A percentile compares a stretch with the other conserved stretches of the same genome.
Conservation (phyloP, 2,888 invertebrate genomes). For the Strigamia transsilvanica region DNA sequence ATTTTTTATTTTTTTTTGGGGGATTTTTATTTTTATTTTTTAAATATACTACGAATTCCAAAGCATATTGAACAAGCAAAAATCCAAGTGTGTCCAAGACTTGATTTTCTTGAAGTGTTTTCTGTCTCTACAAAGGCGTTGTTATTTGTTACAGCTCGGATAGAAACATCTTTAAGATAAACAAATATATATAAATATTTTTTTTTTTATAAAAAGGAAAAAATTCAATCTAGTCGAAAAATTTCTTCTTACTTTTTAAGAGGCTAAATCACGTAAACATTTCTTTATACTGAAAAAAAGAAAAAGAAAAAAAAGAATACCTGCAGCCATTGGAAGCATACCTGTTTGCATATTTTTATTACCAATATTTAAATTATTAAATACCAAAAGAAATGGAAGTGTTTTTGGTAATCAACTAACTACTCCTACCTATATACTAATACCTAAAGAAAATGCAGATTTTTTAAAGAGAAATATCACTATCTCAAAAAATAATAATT, state of each 20-base stretch:
- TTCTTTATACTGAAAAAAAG: background rate
- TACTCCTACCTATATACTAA: conserved; percentile 28
- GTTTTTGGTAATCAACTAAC: conserved; percentile 21
- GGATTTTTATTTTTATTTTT: conserved; percentile 11
- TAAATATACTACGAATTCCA: conserved; percentile 2
- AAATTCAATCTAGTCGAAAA: conserved; percentile 22
- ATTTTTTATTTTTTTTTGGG: background rate
- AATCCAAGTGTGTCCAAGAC: background rate
- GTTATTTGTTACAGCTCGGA: conserved; percentile 14
- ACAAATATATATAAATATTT: background rate
- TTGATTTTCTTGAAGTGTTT: background rate
- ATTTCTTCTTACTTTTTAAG: background rate
- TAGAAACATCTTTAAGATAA: conserved; percentile 1
- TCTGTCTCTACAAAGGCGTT: conserved; percentile 28
- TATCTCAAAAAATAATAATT: conserved; percentile 18
- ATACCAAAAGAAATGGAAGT: conserved; percentile 1
- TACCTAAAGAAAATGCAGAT: conserved; percentile 12
- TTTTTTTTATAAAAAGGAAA: background rate
- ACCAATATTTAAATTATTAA: conserved; percentile 46
- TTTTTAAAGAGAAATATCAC: conserved; percentile 36
- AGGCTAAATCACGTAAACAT: background rate
- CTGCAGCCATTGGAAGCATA: conserved; percentile 7
- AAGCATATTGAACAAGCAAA: background rate
- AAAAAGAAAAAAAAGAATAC: background rate
- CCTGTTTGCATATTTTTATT: conserved; percentile 43